Percentiles rank a stretch among this genome's conserved stretches.
phyloP scores from a whole-genome alignment of 1,140 invertebrate genomes.

The Diprion similis region DNA sequence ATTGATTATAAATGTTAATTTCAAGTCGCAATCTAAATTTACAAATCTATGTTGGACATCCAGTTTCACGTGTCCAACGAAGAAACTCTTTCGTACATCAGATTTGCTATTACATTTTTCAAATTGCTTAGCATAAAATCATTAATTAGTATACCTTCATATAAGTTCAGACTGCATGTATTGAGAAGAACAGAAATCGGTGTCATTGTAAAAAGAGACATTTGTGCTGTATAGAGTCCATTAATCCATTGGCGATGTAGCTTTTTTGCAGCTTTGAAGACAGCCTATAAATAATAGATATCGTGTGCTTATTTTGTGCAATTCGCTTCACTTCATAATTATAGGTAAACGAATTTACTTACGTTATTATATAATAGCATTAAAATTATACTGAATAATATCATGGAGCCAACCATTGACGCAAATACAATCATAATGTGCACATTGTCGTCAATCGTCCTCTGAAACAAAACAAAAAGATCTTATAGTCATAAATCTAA shows the following conservation, averaged over 20 bases:
- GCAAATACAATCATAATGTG: conserved; percentile 28
- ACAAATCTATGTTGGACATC: no score
- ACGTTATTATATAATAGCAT: conserved; percentile 32
- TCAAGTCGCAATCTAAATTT: no score
- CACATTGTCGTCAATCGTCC: conserved; percentile 26
- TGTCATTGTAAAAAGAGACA: conserved; percentile 29
- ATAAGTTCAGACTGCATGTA: conserved; percentile 34
- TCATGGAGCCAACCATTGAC: conserved; percentile 27
- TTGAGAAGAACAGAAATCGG: conserved; percentile 32
- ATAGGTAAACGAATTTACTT: not conserved
- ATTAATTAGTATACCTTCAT: conserved; percentile 36
- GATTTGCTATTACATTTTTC: no score
- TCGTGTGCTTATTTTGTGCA: not conserved
- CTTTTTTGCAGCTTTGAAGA: conserved; percentile 27
- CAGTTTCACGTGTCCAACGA: no score
- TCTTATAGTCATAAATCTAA: not conserved
- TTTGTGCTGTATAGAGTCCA: conserved; percentile 27
- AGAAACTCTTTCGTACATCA: no score
- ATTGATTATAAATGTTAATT: not conserved
- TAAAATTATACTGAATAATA: conserved; percentile 28
- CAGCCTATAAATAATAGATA: conserved; percentile 25
- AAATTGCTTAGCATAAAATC: not conserved
- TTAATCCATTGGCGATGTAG: conserved; percentile 34
- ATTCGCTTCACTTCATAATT: conserved; percentile 12
- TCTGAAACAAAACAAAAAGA: conserved; percentile 21